Percentiles rank a stretch among this genome's conserved stretches.
Conservation (phyloP, 2,797 vertebrate genomes). For the Cheracebus regulus region DNA sequence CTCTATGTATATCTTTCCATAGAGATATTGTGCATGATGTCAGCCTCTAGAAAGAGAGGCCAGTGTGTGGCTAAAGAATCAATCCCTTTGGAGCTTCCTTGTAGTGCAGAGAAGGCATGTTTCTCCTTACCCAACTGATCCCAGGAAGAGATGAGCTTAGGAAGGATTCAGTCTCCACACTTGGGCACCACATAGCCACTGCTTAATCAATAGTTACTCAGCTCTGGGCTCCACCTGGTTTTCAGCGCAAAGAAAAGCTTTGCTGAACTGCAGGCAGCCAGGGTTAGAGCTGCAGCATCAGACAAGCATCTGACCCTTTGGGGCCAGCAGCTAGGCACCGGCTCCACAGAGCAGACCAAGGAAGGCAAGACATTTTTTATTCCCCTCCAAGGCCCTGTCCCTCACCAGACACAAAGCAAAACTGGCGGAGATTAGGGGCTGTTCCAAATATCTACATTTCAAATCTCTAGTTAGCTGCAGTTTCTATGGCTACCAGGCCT, state of each 20-base stretch:
- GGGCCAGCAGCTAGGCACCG: neutral
- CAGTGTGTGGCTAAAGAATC: neutral
- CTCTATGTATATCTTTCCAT: neutral
- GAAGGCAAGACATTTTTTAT: neutral
- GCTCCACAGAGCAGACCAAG: neutral
- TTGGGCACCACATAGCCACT: neutral
- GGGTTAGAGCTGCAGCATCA: neutral
- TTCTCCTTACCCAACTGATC: neutral
- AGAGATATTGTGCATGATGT: too few relatives aligned
- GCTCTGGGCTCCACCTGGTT: neutral
- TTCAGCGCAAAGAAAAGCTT: neutral
- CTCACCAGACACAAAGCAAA: constrained; percentile 67
- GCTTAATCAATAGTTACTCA: neutral
- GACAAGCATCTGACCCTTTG: neutral
- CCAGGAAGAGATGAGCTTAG: neutral
- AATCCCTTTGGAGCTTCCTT: neutral
- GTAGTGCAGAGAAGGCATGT: neutral
- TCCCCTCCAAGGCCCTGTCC: neutral
- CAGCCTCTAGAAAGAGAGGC: neutral
- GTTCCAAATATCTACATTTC: constrained; percentile 75
- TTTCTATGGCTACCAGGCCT: constrained; percentile 77
- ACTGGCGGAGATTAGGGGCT: constrained; percentile 67
- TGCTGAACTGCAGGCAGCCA: neutral
- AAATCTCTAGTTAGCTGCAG: constrained; percentile 71
- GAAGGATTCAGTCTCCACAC: neutral